Evolutionary conservation across 2,113 vertebrate species (phyloP).

Genomic region (Rhea pennata): DNA sequence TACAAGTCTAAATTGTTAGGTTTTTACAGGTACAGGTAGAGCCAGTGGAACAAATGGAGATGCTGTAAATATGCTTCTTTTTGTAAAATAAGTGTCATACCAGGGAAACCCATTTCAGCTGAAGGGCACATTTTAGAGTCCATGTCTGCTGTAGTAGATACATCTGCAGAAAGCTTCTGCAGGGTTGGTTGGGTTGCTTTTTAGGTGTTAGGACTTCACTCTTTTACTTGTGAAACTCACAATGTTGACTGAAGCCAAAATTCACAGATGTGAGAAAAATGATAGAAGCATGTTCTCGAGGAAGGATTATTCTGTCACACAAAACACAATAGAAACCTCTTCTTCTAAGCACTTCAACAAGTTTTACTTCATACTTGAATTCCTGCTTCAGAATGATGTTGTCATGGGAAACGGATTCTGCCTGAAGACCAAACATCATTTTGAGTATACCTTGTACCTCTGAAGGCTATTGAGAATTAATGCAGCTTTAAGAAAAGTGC

Average conservation of each 20-base stretch:
- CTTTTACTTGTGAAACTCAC: slow-evolving; percentile 46
- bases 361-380: slow-evolving; percentile 80
- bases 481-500: slow-evolving; percentile 48
- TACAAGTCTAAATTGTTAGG: not conserved
- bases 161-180: not conserved
- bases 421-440: slow-evolving; percentile 72
- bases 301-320: slow-evolving; percentile 79
- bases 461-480: slow-evolving; percentile 46
- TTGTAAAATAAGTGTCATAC: not conserved
- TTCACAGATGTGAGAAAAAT: slow-evolving; percentile 70
- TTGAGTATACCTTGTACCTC: slow-evolving; percentile 70
- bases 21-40: not conserved
- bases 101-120: not conserved
- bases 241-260: slow-evolving; percentile 55
- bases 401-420: slow-evolving; percentile 76
- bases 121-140: not conserved
- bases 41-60: not conserved
- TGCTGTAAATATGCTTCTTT: not conserved
- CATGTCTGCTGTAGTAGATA: not conserved
- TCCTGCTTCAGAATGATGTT: slow-evolving; percentile 71
- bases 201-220: slow-evolving; percentile 20
- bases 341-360: slow-evolving; percentile 76
- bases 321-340: slow-evolving; percentile 74
- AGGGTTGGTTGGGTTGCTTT: not conserved
- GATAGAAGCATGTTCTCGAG: slow-evolving; percentile 67